These are phyloP conservation scores for Raja brachyura DNA, from an alignment of 2,113 vertebrate genomes.

Conservation along the genomic window DNA sequence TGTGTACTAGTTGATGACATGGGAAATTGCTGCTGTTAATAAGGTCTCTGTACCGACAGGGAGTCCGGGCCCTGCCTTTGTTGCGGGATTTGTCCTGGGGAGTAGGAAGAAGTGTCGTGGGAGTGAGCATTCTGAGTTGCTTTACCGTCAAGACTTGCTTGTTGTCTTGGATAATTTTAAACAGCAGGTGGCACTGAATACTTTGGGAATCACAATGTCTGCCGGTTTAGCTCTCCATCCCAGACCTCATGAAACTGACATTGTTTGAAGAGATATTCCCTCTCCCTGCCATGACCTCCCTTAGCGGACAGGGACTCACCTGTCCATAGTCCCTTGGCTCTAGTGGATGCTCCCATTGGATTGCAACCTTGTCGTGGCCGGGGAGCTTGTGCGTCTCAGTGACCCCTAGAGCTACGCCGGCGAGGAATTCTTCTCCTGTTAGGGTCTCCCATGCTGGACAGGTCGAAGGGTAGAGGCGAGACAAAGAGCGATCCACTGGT, in stretches of 20 bases:
- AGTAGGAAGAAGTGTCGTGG: neutral
- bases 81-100: neutral
- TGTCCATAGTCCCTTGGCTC: no score
- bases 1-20: no score
- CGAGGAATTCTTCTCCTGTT: no score
- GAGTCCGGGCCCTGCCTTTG: neutral
- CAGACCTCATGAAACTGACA: neutral
- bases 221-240: neutral
- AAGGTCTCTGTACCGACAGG: neutral
- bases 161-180: neutral
- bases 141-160: neutral
- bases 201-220: neutral
- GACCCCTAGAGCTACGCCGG: no score
- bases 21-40: neutral
- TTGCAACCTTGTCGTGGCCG: no score
- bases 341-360: no score
- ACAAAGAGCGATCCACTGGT: no score
- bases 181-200: slow-evolving; percentile 12
- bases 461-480: no score
- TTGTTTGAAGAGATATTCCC: neutral
- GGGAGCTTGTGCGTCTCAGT: no score
- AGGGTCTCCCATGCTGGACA: no score
- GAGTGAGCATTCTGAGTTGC: neutral
- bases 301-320: neutral
- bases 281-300: neutral